Evolutionary conservation across 2,888 invertebrate genomes (phyloP).

Genomic region (Cephus spinipes): DNA sequence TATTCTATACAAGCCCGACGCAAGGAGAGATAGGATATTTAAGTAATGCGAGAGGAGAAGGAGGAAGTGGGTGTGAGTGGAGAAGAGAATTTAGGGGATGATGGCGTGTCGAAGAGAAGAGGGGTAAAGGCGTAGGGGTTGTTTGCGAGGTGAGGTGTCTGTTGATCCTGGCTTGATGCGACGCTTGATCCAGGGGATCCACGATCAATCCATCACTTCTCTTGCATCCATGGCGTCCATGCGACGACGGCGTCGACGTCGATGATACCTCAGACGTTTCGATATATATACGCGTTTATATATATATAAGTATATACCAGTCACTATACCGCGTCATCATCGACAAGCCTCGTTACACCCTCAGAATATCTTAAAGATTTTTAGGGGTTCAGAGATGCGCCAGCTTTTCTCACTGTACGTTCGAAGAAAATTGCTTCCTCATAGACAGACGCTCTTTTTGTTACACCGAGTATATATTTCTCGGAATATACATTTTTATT

Average conservation of each 20-base stretch:
- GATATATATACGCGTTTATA: not conserved
- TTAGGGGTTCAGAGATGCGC: conserved; percentile 10
- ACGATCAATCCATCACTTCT: conserved; percentile 58
- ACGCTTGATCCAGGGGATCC: conserved; percentile 60
- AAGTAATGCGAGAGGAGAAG: conserved; percentile 32
- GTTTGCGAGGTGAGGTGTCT: conserved; percentile 45
- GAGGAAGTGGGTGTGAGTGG: conserved; percentile 32
- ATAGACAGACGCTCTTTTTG: not conserved
- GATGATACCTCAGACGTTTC: conserved; percentile 29
- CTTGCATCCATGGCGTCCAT: conserved; percentile 28
- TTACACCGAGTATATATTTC: not conserved
- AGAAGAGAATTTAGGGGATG: conserved; percentile 15
- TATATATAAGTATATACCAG: not conserved
- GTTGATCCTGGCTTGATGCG: conserved; percentile 60
- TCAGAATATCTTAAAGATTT: conserved; percentile 26
- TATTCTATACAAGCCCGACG: conserved; percentile 32
- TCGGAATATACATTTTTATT: not conserved
- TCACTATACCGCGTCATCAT: conserved; percentile 5
- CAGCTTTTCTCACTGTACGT: conserved; percentile 9
- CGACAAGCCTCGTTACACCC: conserved; percentile 29
- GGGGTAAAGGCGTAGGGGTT: conserved; percentile 28
- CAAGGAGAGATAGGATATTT: conserved; percentile 38
- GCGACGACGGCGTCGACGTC: conserved; percentile 10
- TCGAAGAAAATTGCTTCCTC: not conserved
- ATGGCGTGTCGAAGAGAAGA: not conserved